phyloP scores from a whole-genome alignment of 2,113 vertebrate species.

The Bettongia penicillata region DNA sequence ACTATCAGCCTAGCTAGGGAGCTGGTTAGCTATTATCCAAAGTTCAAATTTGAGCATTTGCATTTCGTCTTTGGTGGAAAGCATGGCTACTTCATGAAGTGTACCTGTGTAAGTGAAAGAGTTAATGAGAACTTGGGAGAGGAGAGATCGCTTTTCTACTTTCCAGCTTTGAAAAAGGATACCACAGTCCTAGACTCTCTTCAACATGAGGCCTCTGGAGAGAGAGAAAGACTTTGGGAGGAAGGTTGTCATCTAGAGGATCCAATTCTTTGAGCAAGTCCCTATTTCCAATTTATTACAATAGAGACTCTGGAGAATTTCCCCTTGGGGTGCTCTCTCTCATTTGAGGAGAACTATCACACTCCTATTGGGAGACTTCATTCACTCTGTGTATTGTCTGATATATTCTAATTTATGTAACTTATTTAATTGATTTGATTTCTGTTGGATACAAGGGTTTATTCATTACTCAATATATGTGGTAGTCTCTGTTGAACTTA shows the following conservation, averaged over 20 bases:
- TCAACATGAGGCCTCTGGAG: not conserved
- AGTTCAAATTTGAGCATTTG: too few species aligned
- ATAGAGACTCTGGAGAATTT: not conserved
- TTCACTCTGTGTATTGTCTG: not conserved
- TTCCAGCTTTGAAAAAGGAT: too few species aligned
- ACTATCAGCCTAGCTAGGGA: too few species aligned
- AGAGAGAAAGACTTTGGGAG: not conserved
- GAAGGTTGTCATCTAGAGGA: not conserved
- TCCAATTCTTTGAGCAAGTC: not conserved
- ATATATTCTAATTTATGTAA: not conserved
- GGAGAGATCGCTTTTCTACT: too few species aligned
- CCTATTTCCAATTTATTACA: not conserved
- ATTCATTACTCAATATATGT: not conserved
- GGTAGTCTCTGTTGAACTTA: not conserved
- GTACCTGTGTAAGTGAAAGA: too few species aligned
- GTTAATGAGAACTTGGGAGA: too few species aligned
- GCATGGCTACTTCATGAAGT: too few species aligned
- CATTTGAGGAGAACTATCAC: not conserved
- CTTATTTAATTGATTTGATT: not conserved
- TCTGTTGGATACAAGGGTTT: not conserved
- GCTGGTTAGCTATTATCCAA: too few species aligned
- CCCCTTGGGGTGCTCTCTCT: not conserved
- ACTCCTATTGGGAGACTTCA: not conserved
- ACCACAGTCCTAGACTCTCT: too few species aligned
- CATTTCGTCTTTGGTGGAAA: too few species aligned